Conservation (phyloP, 2,888 invertebrate species). For the Ochropleura plecta region DNA sequence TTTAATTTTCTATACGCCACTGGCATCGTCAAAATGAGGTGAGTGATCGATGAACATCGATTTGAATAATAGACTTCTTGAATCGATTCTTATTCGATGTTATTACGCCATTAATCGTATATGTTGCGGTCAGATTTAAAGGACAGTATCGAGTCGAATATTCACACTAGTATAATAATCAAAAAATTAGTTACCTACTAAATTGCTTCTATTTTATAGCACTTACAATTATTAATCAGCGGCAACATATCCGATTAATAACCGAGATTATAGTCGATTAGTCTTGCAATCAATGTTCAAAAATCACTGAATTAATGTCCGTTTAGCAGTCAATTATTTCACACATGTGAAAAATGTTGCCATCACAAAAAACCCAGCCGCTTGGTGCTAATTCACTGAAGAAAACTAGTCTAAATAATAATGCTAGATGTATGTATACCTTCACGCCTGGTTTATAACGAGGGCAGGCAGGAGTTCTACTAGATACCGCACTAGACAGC, state of each 20-base stretch:
- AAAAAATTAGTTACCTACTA: constrained; percentile 62
- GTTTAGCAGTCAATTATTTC: constrained; percentile 41
- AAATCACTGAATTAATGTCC: constrained; percentile 43
- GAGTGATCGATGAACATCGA: constrained; percentile 46
- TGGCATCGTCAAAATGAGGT: constrained; percentile 63
- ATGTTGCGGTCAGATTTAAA: constrained; percentile 45
- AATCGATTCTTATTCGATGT: constrained; percentile 18
- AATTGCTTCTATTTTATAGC: constrained; percentile 64
- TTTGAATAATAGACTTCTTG: constrained; percentile 23
- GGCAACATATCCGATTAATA: constrained; percentile 45
- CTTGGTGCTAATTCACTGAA: constrained; percentile 56
- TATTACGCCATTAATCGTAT: constrained; percentile 18
- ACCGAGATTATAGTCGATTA: constrained; percentile 20
- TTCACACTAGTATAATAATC: constrained; percentile 61
- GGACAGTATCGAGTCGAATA: constrained; percentile 60
- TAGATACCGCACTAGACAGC: constrained; percentile 66
- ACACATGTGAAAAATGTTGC: constrained; percentile 44
- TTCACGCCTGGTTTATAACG: constrained; percentile 61
- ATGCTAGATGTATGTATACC: constrained; percentile 61
- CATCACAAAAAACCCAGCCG: constrained; percentile 50
- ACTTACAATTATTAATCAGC: constrained; percentile 52
- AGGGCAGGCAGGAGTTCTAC: constrained; percentile 63
- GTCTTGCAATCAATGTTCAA: constrained; percentile 48
- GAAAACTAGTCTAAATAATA: constrained; percentile 65
- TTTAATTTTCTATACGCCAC: constrained; percentile 63